These are phyloP conservation scores for Echiichthys vipera DNA, from an alignment of 2,797 vertebrate genomes.

Conservation along the genomic window DNA sequence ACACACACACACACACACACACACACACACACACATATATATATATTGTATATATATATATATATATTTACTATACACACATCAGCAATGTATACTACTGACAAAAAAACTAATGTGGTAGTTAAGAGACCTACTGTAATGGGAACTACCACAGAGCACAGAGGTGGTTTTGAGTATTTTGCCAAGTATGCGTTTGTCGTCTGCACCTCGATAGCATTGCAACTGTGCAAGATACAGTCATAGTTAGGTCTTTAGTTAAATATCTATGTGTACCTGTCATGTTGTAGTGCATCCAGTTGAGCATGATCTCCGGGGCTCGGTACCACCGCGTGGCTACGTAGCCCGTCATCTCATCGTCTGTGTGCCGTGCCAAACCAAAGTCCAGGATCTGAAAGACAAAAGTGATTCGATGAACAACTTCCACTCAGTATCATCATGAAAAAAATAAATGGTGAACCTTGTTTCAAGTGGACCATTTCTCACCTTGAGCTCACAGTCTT, in stretches of 20 bases:
- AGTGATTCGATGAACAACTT: not conserved
- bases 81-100: not conserved
- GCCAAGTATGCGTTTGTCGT: too few relatives aligned
- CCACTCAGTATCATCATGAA: not conserved
- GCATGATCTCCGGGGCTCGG: slow-evolving; percentile 97
- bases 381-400: slow-evolving; percentile 90
- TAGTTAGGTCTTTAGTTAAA: too few relatives aligned
- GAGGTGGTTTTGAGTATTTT: too few relatives aligned
- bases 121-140: too few relatives aligned
- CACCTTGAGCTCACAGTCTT: slow-evolving; percentile 99
- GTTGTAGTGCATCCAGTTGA: slow-evolving; percentile 99
- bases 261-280: slow-evolving; percentile 88
- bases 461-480: not conserved
- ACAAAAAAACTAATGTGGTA: not conserved
- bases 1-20: too few relatives aligned
- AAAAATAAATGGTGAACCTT: not conserved
- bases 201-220: too few relatives aligned
- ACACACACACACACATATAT: too few relatives aligned
- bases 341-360: slow-evolving; percentile 98
- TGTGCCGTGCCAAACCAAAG: slow-evolving; percentile 96
- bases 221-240: too few relatives aligned
- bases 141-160: too few relatives aligned
- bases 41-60: not conserved
- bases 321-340: slow-evolving; percentile 99
- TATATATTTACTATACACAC: too few relatives aligned